phyloP scores from a whole-genome alignment of 1,140 invertebrate genomes.

The Dufourea novaeangliae region DNA sequence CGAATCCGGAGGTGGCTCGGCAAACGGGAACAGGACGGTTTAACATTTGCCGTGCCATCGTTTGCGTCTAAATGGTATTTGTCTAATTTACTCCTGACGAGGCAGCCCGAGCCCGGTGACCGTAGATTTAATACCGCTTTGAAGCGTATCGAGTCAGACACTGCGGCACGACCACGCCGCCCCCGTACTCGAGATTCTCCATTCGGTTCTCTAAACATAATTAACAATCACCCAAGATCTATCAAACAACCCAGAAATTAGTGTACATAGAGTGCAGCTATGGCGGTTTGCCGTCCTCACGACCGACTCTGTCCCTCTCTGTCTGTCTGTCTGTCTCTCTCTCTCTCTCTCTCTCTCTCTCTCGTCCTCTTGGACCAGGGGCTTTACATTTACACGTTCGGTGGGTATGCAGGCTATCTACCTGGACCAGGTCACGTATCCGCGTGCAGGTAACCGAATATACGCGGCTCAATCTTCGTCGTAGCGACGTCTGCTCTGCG shows the following conservation, averaged over 20 bases:
- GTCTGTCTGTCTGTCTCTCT: too few species aligned
- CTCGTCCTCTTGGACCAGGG: neutral
- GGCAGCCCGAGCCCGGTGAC: conserved; percentile 43
- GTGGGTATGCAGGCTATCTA: neutral
- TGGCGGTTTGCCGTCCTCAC: conserved; percentile 19
- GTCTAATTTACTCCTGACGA: conserved; percentile 66
- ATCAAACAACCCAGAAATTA: conserved; percentile 76
- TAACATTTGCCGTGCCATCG: conserved; percentile 64
- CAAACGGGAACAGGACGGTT: conserved; percentile 51
- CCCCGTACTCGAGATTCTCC: conserved; percentile 42
- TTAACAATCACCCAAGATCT: conserved; percentile 77
- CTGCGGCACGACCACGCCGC: neutral
- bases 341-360: too few species aligned
- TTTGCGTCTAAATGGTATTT: conserved; percentile 71
- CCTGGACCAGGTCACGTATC: conserved; percentile 13
- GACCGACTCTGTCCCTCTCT: too few species aligned
- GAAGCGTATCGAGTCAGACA: conserved; percentile 62
- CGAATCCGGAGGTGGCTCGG: conserved; percentile 45
- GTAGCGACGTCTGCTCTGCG: conserved; percentile 5
- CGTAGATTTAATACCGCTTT: conserved; percentile 74
- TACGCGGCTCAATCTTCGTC: conserved; percentile 15
- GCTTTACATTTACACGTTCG: conserved; percentile 41
- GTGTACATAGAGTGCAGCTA: conserved; percentile 65
- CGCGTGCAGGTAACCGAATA: conserved; percentile 39
- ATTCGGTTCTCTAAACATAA: conserved; percentile 72